phyloP scores from a whole-genome alignment of 1,140 invertebrate genomes.

The Scaptomyza graminum region DNA sequence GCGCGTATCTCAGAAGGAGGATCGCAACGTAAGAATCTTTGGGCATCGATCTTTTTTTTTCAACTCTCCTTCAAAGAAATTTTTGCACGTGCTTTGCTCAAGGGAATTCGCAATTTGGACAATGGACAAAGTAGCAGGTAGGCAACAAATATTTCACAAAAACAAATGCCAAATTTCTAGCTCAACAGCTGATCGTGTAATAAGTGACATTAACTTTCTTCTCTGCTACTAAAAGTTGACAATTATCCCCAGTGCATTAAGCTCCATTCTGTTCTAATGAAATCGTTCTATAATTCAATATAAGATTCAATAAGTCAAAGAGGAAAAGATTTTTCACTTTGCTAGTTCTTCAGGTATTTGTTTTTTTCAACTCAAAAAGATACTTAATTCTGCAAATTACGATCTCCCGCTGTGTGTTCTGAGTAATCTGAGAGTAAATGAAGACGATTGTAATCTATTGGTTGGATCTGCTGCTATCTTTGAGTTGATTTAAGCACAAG shows the following conservation, averaged over 20 bases:
- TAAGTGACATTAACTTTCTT: too few relatives aligned
- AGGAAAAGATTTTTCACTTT: too few relatives aligned
- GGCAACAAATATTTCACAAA: neutral
- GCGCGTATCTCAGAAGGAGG: constrained; percentile 2
- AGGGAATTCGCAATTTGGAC: constrained; percentile 13
- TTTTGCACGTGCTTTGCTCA: constrained; percentile 31
- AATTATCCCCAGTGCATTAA: too few relatives aligned
- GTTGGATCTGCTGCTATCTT: constrained; percentile 67
- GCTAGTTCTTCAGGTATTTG: too few relatives aligned
- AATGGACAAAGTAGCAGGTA: constrained; percentile 9
- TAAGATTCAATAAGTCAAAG: too few relatives aligned
- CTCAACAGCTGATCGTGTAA: too few relatives aligned
- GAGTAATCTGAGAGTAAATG: neutral
- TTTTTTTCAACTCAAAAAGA: neutral
- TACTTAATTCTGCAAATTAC: neutral
- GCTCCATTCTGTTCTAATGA: too few relatives aligned
- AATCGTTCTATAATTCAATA: too few relatives aligned
- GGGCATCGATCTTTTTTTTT: neutral
- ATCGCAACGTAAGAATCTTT: neutral
- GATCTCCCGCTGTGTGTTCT: constrained; percentile 4
- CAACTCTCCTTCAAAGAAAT: neutral
- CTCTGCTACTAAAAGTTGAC: too few relatives aligned
- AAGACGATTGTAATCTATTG: constrained; percentile 32
- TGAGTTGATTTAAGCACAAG: constrained; percentile 62
- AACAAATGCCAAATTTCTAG: neutral